Conservation (phyloP, 2,888 invertebrate species). For the Brachypterus glaber region DNA sequence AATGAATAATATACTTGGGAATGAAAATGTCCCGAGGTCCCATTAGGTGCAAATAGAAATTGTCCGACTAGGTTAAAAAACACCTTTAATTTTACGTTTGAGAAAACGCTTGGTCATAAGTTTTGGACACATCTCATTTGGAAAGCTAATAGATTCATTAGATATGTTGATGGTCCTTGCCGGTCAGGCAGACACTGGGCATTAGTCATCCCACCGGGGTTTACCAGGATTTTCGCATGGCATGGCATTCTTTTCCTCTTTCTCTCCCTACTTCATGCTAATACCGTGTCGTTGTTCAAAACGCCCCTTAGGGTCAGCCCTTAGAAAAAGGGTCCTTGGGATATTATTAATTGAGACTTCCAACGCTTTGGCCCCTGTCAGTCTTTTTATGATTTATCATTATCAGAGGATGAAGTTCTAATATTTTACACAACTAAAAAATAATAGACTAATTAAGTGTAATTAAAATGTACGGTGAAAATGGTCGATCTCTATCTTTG, state of each 20-base stretch:
- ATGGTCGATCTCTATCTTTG: slow-evolving; percentile 20
- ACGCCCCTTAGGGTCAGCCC: slow-evolving; percentile 27
- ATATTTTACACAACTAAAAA: too few relatives aligned
- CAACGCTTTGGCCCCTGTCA: slow-evolving; percentile 21
- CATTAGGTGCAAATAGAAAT: too few relatives aligned
- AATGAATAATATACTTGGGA: too few relatives aligned
- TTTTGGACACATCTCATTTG: slow-evolving; percentile 29
- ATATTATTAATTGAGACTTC: slow-evolving; percentile 32
- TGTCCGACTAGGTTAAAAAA: too few relatives aligned
- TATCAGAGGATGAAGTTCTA: slow-evolving; percentile 20
- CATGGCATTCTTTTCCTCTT: slow-evolving; percentile 13
- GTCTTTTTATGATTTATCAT: slow-evolving; percentile 22
- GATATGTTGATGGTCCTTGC: slow-evolving; percentile 33
- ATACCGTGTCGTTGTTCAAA: slow-evolving; percentile 29
- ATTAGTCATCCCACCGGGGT: slow-evolving; percentile 34
- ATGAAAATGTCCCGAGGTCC: too few relatives aligned
- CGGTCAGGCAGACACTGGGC: slow-evolving; percentile 34
- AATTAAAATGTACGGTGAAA: slow-evolving; percentile 24
- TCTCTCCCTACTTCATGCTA: slow-evolving; percentile 22
- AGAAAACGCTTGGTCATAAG: too few relatives aligned
- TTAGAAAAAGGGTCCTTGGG: slow-evolving; percentile 21
- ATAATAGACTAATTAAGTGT: slow-evolving; percentile 28
- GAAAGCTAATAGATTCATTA: slow-evolving; percentile 40
- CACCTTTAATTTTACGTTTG: too few relatives aligned
- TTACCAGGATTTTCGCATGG: slow-evolving; percentile 4